phyloP scores from a whole-genome alignment of 1,140 invertebrate species.

The Lucilia sericata region DNA sequence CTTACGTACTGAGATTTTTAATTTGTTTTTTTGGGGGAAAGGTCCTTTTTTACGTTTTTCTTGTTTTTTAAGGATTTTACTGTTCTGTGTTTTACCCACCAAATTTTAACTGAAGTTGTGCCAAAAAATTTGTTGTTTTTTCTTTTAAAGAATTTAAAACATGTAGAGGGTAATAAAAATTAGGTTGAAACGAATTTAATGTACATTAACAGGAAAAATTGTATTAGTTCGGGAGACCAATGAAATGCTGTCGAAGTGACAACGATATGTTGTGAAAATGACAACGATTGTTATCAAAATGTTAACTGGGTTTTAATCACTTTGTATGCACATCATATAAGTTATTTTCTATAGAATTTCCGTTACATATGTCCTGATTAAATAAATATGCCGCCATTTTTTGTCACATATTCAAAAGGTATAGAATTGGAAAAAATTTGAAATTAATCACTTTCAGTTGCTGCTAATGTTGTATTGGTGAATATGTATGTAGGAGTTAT shows the following conservation, averaged over 20 bases:
- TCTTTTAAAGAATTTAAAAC: neutral
- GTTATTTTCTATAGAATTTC: too few species aligned
- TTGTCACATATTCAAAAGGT: too few species aligned
- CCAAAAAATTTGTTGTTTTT: neutral
- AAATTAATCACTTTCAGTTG: slow-evolving; percentile 42
- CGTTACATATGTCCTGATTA: too few species aligned
- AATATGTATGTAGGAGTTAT: neutral
- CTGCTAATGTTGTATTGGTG: neutral
- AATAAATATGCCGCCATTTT: too few species aligned
- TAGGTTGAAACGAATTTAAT: neutral
- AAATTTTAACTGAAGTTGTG: neutral
- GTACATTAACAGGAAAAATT: neutral
- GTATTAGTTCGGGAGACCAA: too few species aligned
- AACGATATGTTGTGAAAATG: too few species aligned
- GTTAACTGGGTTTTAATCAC: too few species aligned
- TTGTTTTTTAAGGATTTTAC: neutral
- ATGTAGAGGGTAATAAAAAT: neutral
- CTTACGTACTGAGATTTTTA: neutral
- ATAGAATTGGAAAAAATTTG: neutral
- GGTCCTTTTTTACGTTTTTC: neutral
- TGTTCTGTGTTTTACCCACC: neutral
- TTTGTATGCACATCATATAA: too few species aligned
- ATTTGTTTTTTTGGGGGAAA: neutral
- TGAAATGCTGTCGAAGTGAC: too few species aligned
- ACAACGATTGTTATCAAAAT: too few species aligned